phyloP scores from a whole-genome alignment of 2,113 vertebrate species.

The Microcebus tavaratra region DNA sequence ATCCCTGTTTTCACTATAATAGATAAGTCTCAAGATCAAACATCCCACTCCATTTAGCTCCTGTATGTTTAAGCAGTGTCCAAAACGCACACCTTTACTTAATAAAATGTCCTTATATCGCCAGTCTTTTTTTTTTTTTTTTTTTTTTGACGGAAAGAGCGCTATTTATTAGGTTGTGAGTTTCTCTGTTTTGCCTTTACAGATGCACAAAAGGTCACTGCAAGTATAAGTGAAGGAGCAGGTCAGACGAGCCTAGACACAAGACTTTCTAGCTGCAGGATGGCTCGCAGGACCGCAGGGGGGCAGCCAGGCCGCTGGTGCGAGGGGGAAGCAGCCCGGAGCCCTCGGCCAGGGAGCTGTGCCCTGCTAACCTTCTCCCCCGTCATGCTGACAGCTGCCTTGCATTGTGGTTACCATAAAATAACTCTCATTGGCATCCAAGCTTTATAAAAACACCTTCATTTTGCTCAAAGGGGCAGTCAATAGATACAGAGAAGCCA shows the following conservation, averaged over 20 bases:
- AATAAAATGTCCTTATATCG: neutral
- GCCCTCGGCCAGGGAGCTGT: constrained; percentile 78
- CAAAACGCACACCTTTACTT: neutral
- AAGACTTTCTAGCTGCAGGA: constrained; percentile 88
- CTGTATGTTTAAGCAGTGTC: neutral
- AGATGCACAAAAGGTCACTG: constrained; percentile 93
- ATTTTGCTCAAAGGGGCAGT: constrained; percentile 94
- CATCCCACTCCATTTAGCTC: neutral
- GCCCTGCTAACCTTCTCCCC: constrained; percentile 77
- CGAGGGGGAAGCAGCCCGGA: constrained; percentile 80
- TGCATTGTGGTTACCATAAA: constrained; percentile 88
- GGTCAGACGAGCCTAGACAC: constrained; percentile 89
- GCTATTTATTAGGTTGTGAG: constrained; percentile 92
- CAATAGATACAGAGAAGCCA: constrained; percentile 96
- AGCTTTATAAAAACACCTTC: constrained; percentile 93
- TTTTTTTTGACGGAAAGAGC: constrained; percentile 91
- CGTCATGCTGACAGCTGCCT: constrained; percentile 85
- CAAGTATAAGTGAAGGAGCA: constrained; percentile 92
- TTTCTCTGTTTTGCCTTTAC: constrained; percentile 93
- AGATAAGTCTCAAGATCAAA: neutral
- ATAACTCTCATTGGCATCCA: constrained; percentile 91
- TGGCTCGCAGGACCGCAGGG: constrained; percentile 80
- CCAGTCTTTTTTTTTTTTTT: neutral
- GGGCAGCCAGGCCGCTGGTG: constrained; percentile 85
- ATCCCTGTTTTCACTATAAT: neutral